Base-by-base conservation (phyloP, 2,113 vertebrate genomes). In the Macrotus californicus region DNA sequence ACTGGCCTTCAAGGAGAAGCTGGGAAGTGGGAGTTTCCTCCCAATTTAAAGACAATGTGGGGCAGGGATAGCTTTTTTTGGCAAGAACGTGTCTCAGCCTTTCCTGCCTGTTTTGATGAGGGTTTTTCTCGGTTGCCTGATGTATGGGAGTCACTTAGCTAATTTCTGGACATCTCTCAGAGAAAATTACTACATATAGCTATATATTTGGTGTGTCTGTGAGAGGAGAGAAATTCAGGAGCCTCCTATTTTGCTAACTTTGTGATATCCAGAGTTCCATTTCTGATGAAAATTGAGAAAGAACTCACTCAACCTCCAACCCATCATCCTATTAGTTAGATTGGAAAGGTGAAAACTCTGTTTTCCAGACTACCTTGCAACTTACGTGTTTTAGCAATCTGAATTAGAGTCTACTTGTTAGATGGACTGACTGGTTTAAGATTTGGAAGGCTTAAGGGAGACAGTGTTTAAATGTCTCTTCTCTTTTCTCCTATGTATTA, bases 371-470 rank as follows among this genome's bases (percentile, higher is more conserved):
- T 52, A 31, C 6, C 18, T 70, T 81, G 18, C 7, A 92, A 64
- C 3, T 91, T 86, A 72, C 2, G 61, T 72, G 76, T 50, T 29
- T 80, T 41, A 61, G 15, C 50, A 50, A 77, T 70, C 41, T 69
- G 79, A 83, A 61, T 87, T 83, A 66, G 26, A 54, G 52, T 87
- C 13, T 89, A 26, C 12, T 16, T 43, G 36, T 81, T 83, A 82
- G 31, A 59, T 46, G 59, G 29, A 61, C 46, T 86, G 29, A 61
- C 46, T 86, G 50, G 21, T 54, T 89, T 77, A 46, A 82, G 48
- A 91, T 90, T 73, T 87, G 41, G 61, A 69, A 48, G 24, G 8
- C 8, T 66, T 70, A 39, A 82, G 64, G 90, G 24, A 90, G 26
- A 16, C 31, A 91, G 12, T 66, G 26, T 66, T 81, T 36, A 31